These are phyloP conservation scores for Polydrusus cervinus DNA, from an alignment of 2,888 invertebrate genomes.

Conservation along the genomic window DNA sequence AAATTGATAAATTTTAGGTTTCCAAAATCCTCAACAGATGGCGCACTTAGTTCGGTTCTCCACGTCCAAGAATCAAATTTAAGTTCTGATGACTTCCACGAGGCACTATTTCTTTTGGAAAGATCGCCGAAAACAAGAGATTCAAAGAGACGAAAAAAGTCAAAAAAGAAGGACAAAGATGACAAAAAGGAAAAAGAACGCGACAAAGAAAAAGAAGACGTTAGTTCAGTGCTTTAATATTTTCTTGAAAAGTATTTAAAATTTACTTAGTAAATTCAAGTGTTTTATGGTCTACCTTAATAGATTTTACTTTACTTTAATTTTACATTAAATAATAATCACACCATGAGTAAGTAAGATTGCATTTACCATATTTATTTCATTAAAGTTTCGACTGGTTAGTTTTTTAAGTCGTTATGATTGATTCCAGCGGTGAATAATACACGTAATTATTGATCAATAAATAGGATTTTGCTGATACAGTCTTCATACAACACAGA, in stretches of 20 bases:
- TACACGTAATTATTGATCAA: no score
- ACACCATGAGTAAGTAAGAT: no score
- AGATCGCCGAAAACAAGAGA: constrained; percentile 73
- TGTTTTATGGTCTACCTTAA: background rate
- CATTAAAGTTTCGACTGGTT: no score
- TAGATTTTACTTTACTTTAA: constrained; percentile 9
- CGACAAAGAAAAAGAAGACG: constrained; percentile 64
- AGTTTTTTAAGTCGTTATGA: no score
- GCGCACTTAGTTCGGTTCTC: constrained; percentile 75
- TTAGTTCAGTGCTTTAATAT: constrained; percentile 71
- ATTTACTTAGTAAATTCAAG: background rate
- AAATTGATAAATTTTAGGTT: constrained; percentile 69
- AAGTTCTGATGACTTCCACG: constrained; percentile 76
- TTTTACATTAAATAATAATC: background rate
- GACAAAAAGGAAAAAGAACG: constrained; percentile 63
- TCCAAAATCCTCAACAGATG: constrained; percentile 75
- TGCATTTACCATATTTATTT: no score
- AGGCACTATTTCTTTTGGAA: constrained; percentile 74
- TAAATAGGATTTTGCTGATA: no score
- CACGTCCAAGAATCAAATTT: constrained; percentile 75
- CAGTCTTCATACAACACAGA: no score
- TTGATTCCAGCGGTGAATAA: no score
- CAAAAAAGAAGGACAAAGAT: constrained; percentile 71
- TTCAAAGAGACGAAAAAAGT: constrained; percentile 72
- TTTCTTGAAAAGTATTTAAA: background rate